These are phyloP conservation scores for Hirtodrosophila trivittata DNA, from an alignment of 2,888 invertebrate species.

Conservation along the genomic window DNA sequence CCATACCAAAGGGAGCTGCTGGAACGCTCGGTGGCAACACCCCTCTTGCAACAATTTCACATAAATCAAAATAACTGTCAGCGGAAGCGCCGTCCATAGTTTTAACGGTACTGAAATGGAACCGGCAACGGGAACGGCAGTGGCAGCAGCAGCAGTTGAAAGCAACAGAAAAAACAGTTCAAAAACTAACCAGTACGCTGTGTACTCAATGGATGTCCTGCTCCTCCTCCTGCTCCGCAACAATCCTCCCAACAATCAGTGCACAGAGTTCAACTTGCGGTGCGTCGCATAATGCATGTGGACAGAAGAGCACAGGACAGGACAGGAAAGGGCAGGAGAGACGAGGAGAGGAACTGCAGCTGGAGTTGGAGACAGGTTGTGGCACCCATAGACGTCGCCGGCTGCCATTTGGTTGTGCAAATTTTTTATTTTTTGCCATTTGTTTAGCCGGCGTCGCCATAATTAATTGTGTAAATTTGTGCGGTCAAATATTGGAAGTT, in stretches of 20 bases:
- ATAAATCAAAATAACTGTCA: slow-evolving; percentile 80
- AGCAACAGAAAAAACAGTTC: slow-evolving; percentile 20
- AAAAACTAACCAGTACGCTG: slow-evolving; percentile 53
- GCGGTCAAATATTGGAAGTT: slow-evolving; percentile 57
- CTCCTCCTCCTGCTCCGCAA: background rate
- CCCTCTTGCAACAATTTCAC: slow-evolving; percentile 56
- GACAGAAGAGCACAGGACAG: background rate
- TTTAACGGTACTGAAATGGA: slow-evolving; percentile 51
- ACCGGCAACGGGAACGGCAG: slow-evolving; percentile 4
- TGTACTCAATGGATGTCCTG: slow-evolving; percentile 33
- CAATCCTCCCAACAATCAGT: background rate
- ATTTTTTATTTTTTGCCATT: slow-evolving; percentile 49
- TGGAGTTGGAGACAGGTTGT: slow-evolving; percentile 22
- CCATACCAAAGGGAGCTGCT: slow-evolving; percentile 13
- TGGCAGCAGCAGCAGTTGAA: background rate
- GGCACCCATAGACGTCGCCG: slow-evolving; percentile 45
- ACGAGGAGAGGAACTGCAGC: background rate
- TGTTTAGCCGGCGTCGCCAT: slow-evolving; percentile 56
- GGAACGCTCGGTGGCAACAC: background rate
- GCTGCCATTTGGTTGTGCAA: slow-evolving; percentile 46
- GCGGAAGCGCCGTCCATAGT: slow-evolving; percentile 79
- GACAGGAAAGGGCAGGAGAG: background rate
- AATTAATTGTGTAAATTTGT: slow-evolving; percentile 70
- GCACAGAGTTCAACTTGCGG: slow-evolving; percentile 51
- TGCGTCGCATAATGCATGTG: slow-evolving; percentile 54